phyloP scores from a whole-genome alignment of 2,113 vertebrate species.

The Aptenodytes patagonicus region DNA sequence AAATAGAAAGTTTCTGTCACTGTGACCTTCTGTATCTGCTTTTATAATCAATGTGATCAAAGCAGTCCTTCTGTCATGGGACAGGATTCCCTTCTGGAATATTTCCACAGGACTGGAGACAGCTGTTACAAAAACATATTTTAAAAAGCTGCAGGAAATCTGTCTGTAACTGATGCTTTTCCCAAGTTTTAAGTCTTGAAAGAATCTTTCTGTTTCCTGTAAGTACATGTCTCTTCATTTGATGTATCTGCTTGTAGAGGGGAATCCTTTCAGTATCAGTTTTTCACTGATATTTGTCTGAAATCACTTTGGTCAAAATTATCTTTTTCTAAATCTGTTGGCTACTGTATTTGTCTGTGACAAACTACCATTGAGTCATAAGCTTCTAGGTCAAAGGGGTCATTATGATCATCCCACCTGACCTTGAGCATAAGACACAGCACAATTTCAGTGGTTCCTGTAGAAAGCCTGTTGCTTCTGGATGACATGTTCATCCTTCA shows the following conservation, averaged over 20 bases:
- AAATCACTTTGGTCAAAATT: not conserved
- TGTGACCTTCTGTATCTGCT: constrained; percentile 38
- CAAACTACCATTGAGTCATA: not conserved
- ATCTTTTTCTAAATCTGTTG: not conserved
- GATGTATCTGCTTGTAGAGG: not conserved
- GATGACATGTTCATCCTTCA: not conserved
- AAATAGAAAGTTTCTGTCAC: constrained; percentile 21
- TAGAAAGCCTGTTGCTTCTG: not conserved
- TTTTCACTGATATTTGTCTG: not conserved
- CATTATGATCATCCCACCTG: not conserved
- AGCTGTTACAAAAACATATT: constrained; percentile 49
- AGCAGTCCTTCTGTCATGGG: constrained; percentile 8
- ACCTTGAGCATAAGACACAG: not conserved
- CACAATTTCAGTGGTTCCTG: not conserved
- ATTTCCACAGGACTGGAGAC: constrained; percentile 47
- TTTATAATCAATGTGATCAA: constrained; percentile 63
- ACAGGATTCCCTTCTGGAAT: constrained; percentile 55
- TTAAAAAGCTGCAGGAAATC: constrained; percentile 41
- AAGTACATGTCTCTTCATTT: not conserved
- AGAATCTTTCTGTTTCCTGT: constrained; percentile 23
- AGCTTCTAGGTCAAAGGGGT: not conserved
- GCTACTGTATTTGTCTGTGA: not conserved
- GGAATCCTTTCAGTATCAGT: not conserved
- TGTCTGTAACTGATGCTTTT: constrained; percentile 15
- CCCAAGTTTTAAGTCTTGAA: constrained; percentile 40